Conservation (phyloP, 2,797 vertebrate genomes). For the Coregonus suidteri region DNA sequence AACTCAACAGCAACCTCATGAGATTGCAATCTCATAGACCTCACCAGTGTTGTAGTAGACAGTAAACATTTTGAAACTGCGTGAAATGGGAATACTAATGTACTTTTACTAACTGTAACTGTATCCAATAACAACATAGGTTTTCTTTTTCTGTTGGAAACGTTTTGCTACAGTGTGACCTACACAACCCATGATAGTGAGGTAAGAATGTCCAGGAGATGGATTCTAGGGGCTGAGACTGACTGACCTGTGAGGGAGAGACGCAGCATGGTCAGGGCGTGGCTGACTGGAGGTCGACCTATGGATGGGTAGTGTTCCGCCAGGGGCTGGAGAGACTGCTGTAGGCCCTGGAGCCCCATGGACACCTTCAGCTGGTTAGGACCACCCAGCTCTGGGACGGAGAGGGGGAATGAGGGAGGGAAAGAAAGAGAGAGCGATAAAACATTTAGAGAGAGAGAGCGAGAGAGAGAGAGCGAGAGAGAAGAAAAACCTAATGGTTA, state of each 20-base stretch:
- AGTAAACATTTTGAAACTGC: neutral
- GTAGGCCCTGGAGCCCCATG: constrained; percentile 40
- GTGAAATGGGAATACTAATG: too few relatives aligned
- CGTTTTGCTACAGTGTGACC: neutral
- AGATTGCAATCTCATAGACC: too few relatives aligned
- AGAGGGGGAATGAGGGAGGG: neutral
- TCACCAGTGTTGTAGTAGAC: neutral
- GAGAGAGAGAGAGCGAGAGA: too few relatives aligned
- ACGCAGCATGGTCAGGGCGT: constrained; percentile 34
- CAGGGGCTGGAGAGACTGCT: constrained; percentile 41
- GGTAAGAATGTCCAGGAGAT: neutral
- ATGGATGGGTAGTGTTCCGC: constrained; percentile 42
- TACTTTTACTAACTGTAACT: too few relatives aligned
- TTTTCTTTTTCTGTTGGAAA: neutral
- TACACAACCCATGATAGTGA: neutral
- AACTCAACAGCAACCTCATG: neutral
- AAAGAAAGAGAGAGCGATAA: too few relatives aligned
- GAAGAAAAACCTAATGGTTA: too few relatives aligned
- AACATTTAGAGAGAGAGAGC: too few relatives aligned
- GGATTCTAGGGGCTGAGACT: neutral
- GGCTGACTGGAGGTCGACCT: constrained; percentile 21
- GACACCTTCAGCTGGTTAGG: constrained; percentile 33
- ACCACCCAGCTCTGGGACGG: constrained; percentile 16
- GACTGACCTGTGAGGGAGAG: constrained; percentile 27
- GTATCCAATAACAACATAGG: too few relatives aligned